phyloP scores from a whole-genome alignment of 1,140 invertebrate species.

The Drosophila athabasca region DNA sequence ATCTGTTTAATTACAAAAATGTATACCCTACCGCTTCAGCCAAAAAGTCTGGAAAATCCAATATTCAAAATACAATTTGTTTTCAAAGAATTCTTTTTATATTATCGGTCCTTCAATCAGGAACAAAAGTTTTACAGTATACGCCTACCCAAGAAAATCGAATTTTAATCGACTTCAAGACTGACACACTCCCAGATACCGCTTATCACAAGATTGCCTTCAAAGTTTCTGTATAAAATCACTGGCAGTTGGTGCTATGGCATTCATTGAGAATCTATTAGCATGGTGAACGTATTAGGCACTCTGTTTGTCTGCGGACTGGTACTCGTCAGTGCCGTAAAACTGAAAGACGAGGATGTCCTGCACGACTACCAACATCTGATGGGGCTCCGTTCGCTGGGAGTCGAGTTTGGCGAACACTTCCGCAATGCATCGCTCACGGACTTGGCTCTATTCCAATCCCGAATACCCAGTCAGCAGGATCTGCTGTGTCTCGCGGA shows the following conservation, averaged over 20 bases:
- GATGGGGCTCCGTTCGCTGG: constrained; percentile 11
- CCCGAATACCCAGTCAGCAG: background rate
- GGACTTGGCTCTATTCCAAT: background rate
- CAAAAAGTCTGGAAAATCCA: too few relatives aligned
- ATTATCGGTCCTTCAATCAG: too few relatives aligned
- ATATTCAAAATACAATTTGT: too few relatives aligned
- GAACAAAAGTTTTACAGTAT: too few relatives aligned
- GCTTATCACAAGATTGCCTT: too few relatives aligned
- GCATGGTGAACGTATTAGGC: background rate
- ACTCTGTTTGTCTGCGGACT: constrained; percentile 1
- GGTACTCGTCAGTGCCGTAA: background rate
- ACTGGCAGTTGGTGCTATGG: background rate
- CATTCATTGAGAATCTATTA: background rate
- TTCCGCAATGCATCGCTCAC: constrained; percentile 18
- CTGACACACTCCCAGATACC: too few relatives aligned
- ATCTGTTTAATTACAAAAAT: too few relatives aligned
- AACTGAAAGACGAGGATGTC: background rate
- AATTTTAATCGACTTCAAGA: too few relatives aligned
- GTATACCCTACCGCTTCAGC: too few relatives aligned
- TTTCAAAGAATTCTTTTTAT: too few relatives aligned
- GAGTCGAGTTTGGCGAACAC: constrained; percentile 27
- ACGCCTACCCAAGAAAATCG: too few relatives aligned
- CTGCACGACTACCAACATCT: constrained; percentile 4
- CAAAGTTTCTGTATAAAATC: background rate
- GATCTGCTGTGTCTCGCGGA: constrained; percentile 11